Evolutionary conservation across 2,888 invertebrate species (phyloP).

Genomic region (Tenthredo livida): DNA sequence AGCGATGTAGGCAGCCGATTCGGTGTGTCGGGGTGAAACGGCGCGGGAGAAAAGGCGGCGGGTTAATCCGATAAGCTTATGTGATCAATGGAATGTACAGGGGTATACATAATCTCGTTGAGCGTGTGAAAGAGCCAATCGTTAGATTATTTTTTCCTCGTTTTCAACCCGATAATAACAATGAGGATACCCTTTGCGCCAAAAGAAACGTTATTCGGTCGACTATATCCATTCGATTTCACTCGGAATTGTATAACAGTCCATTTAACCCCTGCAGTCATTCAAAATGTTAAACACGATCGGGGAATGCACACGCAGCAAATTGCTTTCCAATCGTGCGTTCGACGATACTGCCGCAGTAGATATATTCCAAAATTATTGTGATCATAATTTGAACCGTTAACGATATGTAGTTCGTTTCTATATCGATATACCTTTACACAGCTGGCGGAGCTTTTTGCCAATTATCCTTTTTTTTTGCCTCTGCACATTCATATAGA

Average conservation of each 20-base stretch:
- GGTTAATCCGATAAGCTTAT: conserved; percentile 4
- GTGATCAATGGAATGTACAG: background rate
- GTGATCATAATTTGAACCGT: background rate
- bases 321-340: conserved; percentile 26
- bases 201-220: background rate
- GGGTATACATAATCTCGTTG: background rate
- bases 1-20: background rate
- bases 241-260: background rate
- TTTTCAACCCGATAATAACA: background rate
- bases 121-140: conserved; percentile 5
- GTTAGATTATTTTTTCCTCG: conserved; percentile 11
- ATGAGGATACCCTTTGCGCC: background rate
- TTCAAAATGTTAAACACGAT: conserved; percentile 33
- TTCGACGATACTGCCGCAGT: background rate
- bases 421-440: background rate
- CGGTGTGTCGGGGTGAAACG: background rate
- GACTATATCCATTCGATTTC: background rate
- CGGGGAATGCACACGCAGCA: background rate
- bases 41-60: background rate
- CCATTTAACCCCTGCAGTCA: conserved; percentile 25
- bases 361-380: background rate
- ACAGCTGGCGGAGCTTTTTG: background rate
- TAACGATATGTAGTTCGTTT: conserved; percentile 3
- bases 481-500: background rate
- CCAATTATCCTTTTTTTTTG: background rate